Evolutionary conservation across 1,140 invertebrate species (phyloP).

Genomic region (Melanaphis sacchari): DNA sequence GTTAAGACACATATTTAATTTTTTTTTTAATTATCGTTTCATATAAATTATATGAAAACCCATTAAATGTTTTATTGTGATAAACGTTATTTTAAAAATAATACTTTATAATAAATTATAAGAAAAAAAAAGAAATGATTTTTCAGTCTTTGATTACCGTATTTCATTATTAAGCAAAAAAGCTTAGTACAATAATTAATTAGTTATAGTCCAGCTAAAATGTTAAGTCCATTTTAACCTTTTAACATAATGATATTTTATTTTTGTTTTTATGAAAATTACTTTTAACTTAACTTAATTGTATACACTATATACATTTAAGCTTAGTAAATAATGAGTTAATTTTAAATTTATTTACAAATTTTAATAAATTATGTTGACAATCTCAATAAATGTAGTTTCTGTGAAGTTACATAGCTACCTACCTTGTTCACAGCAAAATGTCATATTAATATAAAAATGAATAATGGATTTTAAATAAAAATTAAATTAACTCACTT

Average conservation of each 20-base stretch:
- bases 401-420: neutral
- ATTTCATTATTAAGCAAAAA: neutral
- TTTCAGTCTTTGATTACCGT: neutral
- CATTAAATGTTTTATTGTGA: neutral
- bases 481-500: neutral
- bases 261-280: neutral
- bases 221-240: neutral
- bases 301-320: neutral
- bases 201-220: neutral
- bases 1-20: neutral
- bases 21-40: neutral
- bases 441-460: neutral
- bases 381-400: neutral
- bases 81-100: neutral
- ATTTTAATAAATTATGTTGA: conserved; percentile 1
- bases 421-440: neutral
- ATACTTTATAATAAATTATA: neutral
- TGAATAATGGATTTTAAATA: neutral
- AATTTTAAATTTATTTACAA: neutral
- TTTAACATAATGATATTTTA: conserved; percentile 17
- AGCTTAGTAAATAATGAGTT: neutral
- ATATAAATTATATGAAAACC: neutral
- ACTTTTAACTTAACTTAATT: neutral
- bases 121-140: neutral
- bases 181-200: neutral